These are phyloP conservation scores for Pongo abelii DNA, from an alignment of 2,113 vertebrate species.

Conservation along the genomic window DNA sequence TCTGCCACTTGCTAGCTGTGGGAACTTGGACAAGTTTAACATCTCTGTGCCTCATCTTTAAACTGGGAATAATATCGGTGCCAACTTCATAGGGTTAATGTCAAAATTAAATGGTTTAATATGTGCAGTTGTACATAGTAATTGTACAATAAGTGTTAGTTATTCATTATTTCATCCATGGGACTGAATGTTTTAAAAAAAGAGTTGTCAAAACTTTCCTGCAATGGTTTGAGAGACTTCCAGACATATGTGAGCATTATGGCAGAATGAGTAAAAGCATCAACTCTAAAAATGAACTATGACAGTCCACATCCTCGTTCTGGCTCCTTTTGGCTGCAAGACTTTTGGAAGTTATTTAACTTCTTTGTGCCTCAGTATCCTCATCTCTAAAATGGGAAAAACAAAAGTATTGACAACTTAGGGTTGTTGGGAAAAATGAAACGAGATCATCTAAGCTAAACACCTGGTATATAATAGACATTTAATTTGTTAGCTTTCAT, in stretches of 20 bases:
- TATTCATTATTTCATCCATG: background rate
- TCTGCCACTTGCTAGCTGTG: background rate
- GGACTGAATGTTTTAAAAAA: background rate
- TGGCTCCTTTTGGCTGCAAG: background rate
- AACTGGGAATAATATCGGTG: background rate
- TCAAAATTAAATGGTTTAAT: background rate
- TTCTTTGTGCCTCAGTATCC: background rate
- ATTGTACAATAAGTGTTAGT: background rate
- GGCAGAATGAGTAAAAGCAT: background rate
- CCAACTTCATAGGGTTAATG: background rate
- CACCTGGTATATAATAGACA: background rate
- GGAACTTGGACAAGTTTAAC: background rate
- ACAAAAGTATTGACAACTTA: background rate
- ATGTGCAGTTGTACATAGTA: background rate
- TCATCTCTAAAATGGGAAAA: background rate
- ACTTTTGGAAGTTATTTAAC: background rate
- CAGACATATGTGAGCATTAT: background rate
- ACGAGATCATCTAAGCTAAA: background rate
- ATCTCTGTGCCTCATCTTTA: background rate
- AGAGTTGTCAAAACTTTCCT: background rate
- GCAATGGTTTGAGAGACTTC: background rate
- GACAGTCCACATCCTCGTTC: background rate
- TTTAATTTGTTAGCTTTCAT: background rate
- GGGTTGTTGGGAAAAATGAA: background rate
- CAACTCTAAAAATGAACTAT: background rate